phyloP scores from a whole-genome alignment of 2,888 invertebrate genomes.

The Volucella inanis region DNA sequence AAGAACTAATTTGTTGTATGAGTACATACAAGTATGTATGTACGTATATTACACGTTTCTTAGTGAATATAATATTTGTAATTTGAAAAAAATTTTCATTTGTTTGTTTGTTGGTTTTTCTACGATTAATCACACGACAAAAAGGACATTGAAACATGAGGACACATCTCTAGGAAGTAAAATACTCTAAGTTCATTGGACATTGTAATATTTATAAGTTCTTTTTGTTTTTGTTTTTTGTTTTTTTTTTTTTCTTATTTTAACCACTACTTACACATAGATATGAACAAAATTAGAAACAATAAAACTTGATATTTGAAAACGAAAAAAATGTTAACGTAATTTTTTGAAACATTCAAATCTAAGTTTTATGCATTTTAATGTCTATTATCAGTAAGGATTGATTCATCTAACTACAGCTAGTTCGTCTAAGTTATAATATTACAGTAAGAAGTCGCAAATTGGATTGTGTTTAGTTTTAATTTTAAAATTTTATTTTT shows the following conservation, averaged over 20 bases:
- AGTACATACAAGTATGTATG: background rate
- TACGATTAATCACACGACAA: conserved; percentile 53
- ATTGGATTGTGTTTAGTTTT: conserved; percentile 37
- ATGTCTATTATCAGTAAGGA: conserved; percentile 52
- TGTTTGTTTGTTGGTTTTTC: background rate
- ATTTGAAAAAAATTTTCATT: conserved; percentile 20
- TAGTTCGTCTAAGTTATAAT: conserved; percentile 52
- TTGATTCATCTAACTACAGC: conserved; percentile 63
- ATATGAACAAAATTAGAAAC: conserved; percentile 11
- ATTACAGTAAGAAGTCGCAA: conserved; percentile 48
- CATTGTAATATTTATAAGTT: conserved; percentile 11
- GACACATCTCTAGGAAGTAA: conserved; percentile 46
- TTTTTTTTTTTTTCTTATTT: background rate
- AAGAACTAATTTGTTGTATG: conserved; percentile 9
- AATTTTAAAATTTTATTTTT: too few species aligned
- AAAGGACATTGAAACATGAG: conserved; percentile 48
- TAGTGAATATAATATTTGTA: conserved; percentile 22
- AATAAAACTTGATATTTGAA: background rate
- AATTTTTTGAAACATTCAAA: conserved; percentile 19
- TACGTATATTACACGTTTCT: conserved; percentile 8
- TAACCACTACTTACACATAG: conserved; percentile 29
- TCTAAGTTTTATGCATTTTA: conserved; percentile 19
- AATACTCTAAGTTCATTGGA: conserved; percentile 50
- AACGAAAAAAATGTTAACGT: conserved; percentile 23
- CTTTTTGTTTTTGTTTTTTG: conserved; percentile 5